Conservation (phyloP, 1,140 invertebrate species). For the Akabosia matsudoensis region DNA sequence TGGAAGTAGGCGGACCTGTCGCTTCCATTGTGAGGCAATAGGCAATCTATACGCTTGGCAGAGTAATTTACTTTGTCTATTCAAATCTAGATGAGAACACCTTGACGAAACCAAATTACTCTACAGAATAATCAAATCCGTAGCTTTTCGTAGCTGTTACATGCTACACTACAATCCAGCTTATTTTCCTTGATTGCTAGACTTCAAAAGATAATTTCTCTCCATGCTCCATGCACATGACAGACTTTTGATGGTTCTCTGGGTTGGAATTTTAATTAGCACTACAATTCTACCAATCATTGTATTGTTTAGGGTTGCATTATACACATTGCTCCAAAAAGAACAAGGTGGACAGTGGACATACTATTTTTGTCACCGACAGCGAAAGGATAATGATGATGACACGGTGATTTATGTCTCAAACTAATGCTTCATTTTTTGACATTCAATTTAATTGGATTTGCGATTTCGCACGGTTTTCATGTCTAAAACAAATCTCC, state of each 20-base stretch:
- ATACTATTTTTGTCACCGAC: not conserved
- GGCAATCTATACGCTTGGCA: not conserved
- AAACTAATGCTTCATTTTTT: not conserved
- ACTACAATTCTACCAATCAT: not conserved
- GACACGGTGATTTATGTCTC: conserved; percentile 20
- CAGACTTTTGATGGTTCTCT: not conserved
- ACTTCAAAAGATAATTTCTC: not conserved
- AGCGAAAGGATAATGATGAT: conserved; percentile 4
- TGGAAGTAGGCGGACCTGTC: not conserved
- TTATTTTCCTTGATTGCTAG: not conserved
- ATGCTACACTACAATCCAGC: not conserved
- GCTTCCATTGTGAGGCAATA: not conserved
- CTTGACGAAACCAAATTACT: not conserved
- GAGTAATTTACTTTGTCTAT: not conserved
- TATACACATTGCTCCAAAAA: too few species aligned
- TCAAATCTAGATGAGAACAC: not conserved
- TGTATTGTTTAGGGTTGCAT: too few species aligned
- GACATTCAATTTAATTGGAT: conserved; percentile 22
- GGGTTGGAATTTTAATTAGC: conserved; percentile 19
- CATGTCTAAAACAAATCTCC: not conserved
- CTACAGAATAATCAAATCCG: not conserved
- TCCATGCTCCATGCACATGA: not conserved
- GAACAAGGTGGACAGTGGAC: too few species aligned
- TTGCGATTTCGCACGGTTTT: not conserved
- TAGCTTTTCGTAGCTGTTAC: too few species aligned